Base-by-base conservation (phyloP, 1,140 invertebrate species). In the Octopus sinensis region DNA sequence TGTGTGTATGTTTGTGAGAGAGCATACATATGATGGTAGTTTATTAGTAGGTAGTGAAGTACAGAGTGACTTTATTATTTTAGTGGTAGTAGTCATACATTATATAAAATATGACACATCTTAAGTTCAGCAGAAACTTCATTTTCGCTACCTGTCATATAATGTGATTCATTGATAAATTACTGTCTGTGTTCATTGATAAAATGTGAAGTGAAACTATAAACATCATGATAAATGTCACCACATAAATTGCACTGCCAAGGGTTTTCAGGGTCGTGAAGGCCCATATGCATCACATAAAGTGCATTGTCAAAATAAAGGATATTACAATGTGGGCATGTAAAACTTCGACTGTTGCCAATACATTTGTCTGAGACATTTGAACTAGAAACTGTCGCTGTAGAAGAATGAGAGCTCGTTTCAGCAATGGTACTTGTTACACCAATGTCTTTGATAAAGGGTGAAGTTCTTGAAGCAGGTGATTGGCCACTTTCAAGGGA, bases 141-240 rank as follows among this genome's bases (percentile, higher is more conserved):
- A 43, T 43, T 43, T 43, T 43, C 30, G 30, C 30, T 43, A 43
- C 30, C 30, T 43, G 30, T 43, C 30, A 43, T 43, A 43, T 43
- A 43, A 43, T 3, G 3, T 43, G 30, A 43, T 43, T 43, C 30
- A 43, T 43, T 43, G 30, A 43, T 43, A 43, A 43, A 43, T 77
- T 51, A 77, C 7, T 82, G 76, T 78, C 54, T 84, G 76, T 86
- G 85, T 75, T 84, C 83, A 54, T 86, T 86, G 68, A 86, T 84
- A 54, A 86, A 86, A 82, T 86, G 85, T 3, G 85, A 86, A 4
- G 85, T 86, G 79, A 86, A 86, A 76, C 85, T 84, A 79, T 86
- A 86, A 52, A 84, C 84, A 77, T 86, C 85, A 76, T 81, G 80
- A 71, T 85, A 84, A 23, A 56, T 82, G 4, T 54, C 62, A 4